These are phyloP conservation scores for Eupeodes luniger DNA, from an alignment of 2,888 invertebrate species.

Conservation along the genomic window DNA sequence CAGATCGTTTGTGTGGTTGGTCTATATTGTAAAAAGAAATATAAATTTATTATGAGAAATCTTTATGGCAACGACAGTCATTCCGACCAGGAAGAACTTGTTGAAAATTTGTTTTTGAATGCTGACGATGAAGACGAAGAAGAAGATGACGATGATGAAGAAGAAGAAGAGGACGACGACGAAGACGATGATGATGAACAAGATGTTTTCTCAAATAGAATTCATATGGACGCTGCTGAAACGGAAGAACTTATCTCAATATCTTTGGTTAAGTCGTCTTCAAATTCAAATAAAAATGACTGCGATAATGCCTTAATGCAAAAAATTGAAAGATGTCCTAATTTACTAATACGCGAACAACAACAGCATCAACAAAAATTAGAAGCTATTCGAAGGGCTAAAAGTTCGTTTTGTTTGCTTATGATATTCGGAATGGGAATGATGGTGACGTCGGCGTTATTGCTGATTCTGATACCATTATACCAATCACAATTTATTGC, in stretches of 20 bases:
- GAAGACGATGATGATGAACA: slow-evolving; percentile 77
- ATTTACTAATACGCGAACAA: slow-evolving; percentile 70
- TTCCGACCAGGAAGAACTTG: slow-evolving; percentile 78
- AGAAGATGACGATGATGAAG: slow-evolving; percentile 77
- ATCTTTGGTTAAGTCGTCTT: slow-evolving; percentile 63
- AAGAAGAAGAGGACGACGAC: slow-evolving; percentile 65
- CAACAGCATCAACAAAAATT: slow-evolving; percentile 75
- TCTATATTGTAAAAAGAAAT: slow-evolving; percentile 33
- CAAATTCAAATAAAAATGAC: slow-evolving; percentile 42
- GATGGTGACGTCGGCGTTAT: slow-evolving; percentile 84
- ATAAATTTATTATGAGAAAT: slow-evolving; percentile 59
- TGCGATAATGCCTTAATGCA: slow-evolving; percentile 68
- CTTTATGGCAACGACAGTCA: slow-evolving; percentile 56
- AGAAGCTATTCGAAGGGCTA: slow-evolving; percentile 72
- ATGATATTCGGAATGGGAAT: slow-evolving; percentile 84
- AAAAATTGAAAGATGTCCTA: slow-evolving; percentile 70
- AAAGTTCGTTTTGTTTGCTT: slow-evolving; percentile 67
- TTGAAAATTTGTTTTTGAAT: slow-evolving; percentile 77
- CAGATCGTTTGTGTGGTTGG: slow-evolving; percentile 60
- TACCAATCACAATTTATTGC: slow-evolving; percentile 81
- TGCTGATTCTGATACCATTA: slow-evolving; percentile 85
- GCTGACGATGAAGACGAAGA: slow-evolving; percentile 77
- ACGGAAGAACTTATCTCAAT: slow-evolving; percentile 76
- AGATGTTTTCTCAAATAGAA: slow-evolving; percentile 66
- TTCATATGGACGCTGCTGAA: slow-evolving; percentile 75